Evolutionary conservation across 2,888 invertebrate genomes (phyloP), one percentile per base, ranked within the genome.

Genomic region (Gastracanthus pulcherrimus): DNA sequence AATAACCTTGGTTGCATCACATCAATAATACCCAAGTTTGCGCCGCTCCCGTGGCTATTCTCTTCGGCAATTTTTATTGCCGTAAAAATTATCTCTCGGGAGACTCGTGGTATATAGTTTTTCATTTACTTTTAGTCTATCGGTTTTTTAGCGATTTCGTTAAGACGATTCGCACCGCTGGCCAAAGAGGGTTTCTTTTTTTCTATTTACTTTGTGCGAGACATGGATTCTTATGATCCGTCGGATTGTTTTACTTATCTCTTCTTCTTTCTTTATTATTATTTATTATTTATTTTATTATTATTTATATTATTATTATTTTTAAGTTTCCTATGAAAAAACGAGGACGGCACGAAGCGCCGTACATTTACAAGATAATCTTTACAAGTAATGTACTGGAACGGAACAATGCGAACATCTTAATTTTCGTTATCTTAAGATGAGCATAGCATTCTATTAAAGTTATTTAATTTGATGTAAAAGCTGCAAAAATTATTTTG

Each of bases 1-100:
- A 88, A 88, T 86, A 88, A 89, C 85, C 87, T 88, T 89, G 89
- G 85, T 89, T 89, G 86, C 70, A 90, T 90, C 90, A 90, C 90
- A 91, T 89, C 87, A 87, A 90, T 89, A 89, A 89, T 90, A 89
- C 88, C 89, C 87, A 89, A 87, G 87, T 87, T 88, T 87, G 84
- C 82, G 83, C 66, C 81, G 86, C 88, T 88, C 87, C 88, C 88
- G 87, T 89, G 89, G 88, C 88, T 89, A 84, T 23, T 76, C 69
- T 78, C 75, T 70, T 83, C 77, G 84, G 83, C 82, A 76, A 51
- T 80, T 58, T 62, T 62, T 69, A 81, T 76, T 76, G 72, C 75
- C 80, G 19, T 51, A 80, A 82, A 83, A 76, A 82, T 84, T 74
- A 84, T 84, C 75, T 84, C 81, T 79, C n/a, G 71, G 71, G 74